phyloP scores from a whole-genome alignment of 2,113 vertebrate genomes.

The Sprattus sprattus region DNA sequence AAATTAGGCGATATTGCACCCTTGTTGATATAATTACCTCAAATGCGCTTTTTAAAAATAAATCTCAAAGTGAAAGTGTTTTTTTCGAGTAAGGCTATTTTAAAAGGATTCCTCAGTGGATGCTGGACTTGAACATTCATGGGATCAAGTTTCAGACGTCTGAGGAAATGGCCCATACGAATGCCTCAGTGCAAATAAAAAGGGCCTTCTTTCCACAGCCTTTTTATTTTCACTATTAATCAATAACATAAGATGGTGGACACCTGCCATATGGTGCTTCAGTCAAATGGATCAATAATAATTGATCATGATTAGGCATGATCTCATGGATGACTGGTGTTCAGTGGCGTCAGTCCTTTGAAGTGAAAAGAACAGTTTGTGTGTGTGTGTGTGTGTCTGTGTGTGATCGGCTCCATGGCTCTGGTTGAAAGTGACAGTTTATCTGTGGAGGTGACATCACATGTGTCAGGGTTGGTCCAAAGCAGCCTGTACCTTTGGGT shows the following conservation, averaged over 20 bases:
- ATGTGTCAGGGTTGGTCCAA: not conserved
- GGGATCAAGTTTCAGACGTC: not conserved
- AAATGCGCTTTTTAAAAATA: too few relatives aligned
- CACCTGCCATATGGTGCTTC: not conserved
- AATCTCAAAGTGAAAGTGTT: not conserved
- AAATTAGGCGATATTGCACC: not conserved
- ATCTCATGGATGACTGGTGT: not conserved
- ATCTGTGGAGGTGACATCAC: not conserved
- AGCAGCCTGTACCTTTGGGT: slow-evolving; percentile 27
- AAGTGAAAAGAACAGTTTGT: not conserved
- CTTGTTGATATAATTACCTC: not conserved
- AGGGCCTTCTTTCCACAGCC: not conserved
- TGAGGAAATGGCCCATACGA: not conserved
- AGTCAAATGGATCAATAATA: not conserved
- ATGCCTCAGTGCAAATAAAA: not conserved
- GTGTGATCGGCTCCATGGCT: not conserved
- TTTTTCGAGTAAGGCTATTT: not conserved
- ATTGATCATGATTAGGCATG: not conserved
- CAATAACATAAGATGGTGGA: not conserved
- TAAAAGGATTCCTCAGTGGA: not conserved
- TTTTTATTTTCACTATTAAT: not conserved
- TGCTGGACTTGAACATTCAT: not conserved
- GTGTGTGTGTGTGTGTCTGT: not conserved
- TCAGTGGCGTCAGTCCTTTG: not conserved
- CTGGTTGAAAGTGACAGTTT: slow-evolving; percentile 19